Percentiles rank a stretch among this genome's conserved stretches.
phyloP scores from a whole-genome alignment of 1,140 invertebrate species.

The Apocrypta bakeri region DNA sequence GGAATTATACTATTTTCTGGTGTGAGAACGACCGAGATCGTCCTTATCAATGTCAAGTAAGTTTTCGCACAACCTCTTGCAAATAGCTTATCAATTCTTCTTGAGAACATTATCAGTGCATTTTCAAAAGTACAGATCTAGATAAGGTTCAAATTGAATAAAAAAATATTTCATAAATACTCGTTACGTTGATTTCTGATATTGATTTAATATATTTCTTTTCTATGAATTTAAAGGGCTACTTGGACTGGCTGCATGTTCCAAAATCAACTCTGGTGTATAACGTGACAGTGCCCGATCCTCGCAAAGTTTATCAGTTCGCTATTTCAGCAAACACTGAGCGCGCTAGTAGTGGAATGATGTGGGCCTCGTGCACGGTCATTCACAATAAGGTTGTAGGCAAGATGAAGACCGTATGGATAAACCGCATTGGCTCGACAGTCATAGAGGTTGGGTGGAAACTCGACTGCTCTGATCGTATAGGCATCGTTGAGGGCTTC shows the following conservation, averaged over 20 bases:
- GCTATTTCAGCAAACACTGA: slow-evolving; percentile 83
- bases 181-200: not conserved
- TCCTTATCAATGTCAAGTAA: slow-evolving; percentile 78
- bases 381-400: slow-evolving; percentile 80
- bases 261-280: slow-evolving; percentile 68
- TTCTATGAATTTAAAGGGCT: slow-evolving; percentile 68
- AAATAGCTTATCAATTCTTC: not conserved
- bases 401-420: slow-evolving; percentile 80
- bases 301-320: slow-evolving; percentile 78
- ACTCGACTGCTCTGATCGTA: slow-evolving; percentile 81
- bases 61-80: not conserved
- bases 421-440: slow-evolving; percentile 76
- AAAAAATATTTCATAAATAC: not conserved
- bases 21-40: slow-evolving; percentile 78
- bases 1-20: slow-evolving; percentile 84
- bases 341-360: slow-evolving; percentile 82
- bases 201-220: slow-evolving; percentile 8
- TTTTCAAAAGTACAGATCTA: not conserved
- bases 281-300: slow-evolving; percentile 74
- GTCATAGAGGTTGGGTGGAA: slow-evolving; percentile 81
- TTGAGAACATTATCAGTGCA: not conserved
- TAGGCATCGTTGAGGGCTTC: slow-evolving; percentile 80
- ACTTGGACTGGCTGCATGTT: slow-evolving; percentile 77
- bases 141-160: not conserved
- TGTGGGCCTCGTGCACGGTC: slow-evolving; percentile 85